Evolutionary conservation across 2,797 vertebrate genomes (phyloP).

Genomic region (Novumbra hubbsi): DNA sequence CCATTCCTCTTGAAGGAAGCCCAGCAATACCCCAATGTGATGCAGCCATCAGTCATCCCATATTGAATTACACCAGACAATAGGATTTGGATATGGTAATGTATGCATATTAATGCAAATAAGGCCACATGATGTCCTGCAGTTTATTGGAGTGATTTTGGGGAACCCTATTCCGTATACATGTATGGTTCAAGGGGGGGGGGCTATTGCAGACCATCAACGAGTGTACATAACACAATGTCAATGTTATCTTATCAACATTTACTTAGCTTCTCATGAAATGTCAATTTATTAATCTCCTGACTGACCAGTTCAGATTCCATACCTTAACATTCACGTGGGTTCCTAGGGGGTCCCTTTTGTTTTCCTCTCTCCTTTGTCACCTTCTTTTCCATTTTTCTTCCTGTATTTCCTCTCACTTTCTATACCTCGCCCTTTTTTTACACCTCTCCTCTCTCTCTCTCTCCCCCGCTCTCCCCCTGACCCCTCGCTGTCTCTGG

Average conservation of each 20-base stretch:
- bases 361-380: slow-evolving; percentile 21
- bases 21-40: slow-evolving; percentile 23
- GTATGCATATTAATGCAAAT: slow-evolving; percentile 36
- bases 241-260: background rate
- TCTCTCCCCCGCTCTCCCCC: slow-evolving; percentile 30
- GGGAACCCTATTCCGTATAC: background rate
- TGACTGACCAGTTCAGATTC: too few relatives aligned
- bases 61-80: slow-evolving; percentile 52
- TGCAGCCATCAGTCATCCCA: slow-evolving; percentile 37
- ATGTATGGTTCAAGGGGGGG: background rate
- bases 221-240: background rate
- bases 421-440: slow-evolving; percentile 6
- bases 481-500: slow-evolving; percentile 39
- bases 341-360: slow-evolving; percentile 15
- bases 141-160: background rate
- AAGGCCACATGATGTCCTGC: slow-evolving; percentile 32
- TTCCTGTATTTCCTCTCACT: slow-evolving; percentile 4
- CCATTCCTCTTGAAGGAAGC: slow-evolving; percentile 39
- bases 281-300: too few relatives aligned
- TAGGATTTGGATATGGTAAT: slow-evolving; percentile 46
- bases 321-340: too few relatives aligned
- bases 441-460: slow-evolving; percentile 2
- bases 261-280: background rate
- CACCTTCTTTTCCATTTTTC: background rate
- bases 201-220: background rate